Evolutionary conservation across 2,888 invertebrate genomes (phyloP).

Genomic region (Thysanoteuthis rhombus): DNA sequence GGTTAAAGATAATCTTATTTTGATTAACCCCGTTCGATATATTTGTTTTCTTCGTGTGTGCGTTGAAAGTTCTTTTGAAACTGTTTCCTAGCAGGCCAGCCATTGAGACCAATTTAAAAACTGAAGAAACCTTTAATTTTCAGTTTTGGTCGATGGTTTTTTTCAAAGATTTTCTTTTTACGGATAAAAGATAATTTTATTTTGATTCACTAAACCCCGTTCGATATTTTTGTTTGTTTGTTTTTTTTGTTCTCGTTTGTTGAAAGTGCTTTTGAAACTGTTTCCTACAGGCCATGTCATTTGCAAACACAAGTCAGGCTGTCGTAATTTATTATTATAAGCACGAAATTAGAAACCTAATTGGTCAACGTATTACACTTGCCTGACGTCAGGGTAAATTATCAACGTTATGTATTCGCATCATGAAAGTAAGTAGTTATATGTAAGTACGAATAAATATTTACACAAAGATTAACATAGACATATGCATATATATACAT

Average conservation of each 20-base stretch:
- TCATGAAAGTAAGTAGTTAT: not conserved
- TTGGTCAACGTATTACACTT: not conserved
- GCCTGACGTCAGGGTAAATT: not conserved
- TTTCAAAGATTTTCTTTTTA: not conserved
- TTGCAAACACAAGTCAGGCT: not conserved
- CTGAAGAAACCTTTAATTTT: too few relatives aligned
- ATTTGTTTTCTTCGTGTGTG: too few relatives aligned
- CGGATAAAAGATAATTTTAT: not conserved
- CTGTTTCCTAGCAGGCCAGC: too few relatives aligned
- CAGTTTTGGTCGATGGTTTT: too few relatives aligned
- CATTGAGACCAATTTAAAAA: too few relatives aligned
- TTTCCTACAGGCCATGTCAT: not conserved
- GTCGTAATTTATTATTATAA: not conserved
- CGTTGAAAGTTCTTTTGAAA: too few relatives aligned
- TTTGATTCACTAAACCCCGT: not conserved
- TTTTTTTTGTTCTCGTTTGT: not conserved
- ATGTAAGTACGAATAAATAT: conserved; percentile 12
- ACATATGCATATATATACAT: not conserved
- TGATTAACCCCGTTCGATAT: too few relatives aligned
- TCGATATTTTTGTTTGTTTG: too few relatives aligned
- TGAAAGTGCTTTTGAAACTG: not conserved
- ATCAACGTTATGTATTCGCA: not conserved
- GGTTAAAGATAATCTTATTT: too few relatives aligned
- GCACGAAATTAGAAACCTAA: not conserved
- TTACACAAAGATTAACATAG: not conserved